Conservation (phyloP, 2,113 vertebrate genomes). For the Telmatochromis sp. region DNA sequence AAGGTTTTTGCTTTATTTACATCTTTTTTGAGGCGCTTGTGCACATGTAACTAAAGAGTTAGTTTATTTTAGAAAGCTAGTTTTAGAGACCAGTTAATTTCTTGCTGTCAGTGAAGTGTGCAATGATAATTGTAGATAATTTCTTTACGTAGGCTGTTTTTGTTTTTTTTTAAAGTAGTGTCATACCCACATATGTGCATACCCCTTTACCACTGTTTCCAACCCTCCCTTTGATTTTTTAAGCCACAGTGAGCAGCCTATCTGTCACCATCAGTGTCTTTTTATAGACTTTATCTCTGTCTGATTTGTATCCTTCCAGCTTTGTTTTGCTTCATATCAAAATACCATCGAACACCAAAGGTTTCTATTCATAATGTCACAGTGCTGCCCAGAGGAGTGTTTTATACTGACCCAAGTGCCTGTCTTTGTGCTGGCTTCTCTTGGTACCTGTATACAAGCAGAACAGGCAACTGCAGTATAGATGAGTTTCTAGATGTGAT, state of each 20-base stretch:
- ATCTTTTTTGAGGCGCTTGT: background rate
- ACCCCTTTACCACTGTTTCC: background rate
- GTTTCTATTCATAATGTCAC: constrained; percentile 43
- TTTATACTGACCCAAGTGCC: background rate
- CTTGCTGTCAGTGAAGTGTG: background rate
- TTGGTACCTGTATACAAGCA: background rate
- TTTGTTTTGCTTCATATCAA: constrained; percentile 13
- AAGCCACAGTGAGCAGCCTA: background rate
- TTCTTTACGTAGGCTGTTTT: background rate
- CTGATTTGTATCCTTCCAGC: constrained; percentile 8
- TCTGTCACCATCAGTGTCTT: background rate
- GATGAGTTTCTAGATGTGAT: background rate
- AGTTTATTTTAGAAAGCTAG: background rate
- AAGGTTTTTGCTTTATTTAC: background rate
- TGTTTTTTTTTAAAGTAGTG: background rate
- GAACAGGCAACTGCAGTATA: background rate
- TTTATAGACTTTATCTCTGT: constrained; percentile 2
- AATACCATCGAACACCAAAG: constrained; percentile 19
- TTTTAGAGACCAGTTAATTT: background rate
- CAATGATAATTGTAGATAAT: background rate
- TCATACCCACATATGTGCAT: background rate
- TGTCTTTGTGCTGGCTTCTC: background rate
- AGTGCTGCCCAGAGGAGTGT: constrained; percentile 7
- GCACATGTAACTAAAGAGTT: background rate
- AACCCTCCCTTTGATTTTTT: background rate